Conservation (phyloP, 2,113 vertebrate species). For the Menidia beryllina region DNA sequence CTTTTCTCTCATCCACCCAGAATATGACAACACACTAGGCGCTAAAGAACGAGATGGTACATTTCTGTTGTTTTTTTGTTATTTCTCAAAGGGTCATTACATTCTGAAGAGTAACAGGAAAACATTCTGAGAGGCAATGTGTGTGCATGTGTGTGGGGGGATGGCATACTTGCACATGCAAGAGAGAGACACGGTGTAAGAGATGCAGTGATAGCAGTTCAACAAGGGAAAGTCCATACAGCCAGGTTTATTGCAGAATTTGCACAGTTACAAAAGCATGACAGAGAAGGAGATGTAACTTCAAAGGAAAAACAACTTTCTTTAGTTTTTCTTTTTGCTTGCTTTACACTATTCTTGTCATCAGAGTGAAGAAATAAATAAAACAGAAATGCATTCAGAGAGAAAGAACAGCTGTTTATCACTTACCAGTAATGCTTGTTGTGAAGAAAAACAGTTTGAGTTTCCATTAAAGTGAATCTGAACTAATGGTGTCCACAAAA, state of each 20-base stretch:
- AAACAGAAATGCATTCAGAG: too few species aligned
- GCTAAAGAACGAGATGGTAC: slow-evolving; percentile 28
- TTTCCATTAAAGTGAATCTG: too few species aligned
- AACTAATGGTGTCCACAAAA: too few species aligned
- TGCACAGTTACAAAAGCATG: not conserved
- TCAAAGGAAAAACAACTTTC: too few species aligned
- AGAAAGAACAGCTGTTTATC: too few species aligned
- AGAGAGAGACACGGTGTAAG: not conserved
- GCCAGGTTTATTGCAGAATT: not conserved
- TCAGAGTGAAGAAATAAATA: too few species aligned
- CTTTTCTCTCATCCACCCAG: not conserved
- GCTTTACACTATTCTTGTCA: too few species aligned
- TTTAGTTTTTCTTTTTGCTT: too few species aligned
- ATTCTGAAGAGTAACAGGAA: slow-evolving; percentile 64
- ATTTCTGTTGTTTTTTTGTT: slow-evolving; percentile 20
- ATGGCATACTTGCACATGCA: slow-evolving; percentile 33
- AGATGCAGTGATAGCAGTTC: not conserved
- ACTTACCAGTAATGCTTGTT: too few species aligned
- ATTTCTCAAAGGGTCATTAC: not conserved
- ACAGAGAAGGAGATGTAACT: not conserved
- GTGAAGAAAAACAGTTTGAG: too few species aligned
- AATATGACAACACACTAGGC: slow-evolving; percentile 11
- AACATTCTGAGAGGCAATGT: slow-evolving; percentile 3
- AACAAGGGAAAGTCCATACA: slow-evolving; percentile 33
- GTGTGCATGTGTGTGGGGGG: slow-evolving; percentile 24